phyloP scores from a whole-genome alignment of 2,888 invertebrate genomes.

The Torymus tubicola region DNA sequence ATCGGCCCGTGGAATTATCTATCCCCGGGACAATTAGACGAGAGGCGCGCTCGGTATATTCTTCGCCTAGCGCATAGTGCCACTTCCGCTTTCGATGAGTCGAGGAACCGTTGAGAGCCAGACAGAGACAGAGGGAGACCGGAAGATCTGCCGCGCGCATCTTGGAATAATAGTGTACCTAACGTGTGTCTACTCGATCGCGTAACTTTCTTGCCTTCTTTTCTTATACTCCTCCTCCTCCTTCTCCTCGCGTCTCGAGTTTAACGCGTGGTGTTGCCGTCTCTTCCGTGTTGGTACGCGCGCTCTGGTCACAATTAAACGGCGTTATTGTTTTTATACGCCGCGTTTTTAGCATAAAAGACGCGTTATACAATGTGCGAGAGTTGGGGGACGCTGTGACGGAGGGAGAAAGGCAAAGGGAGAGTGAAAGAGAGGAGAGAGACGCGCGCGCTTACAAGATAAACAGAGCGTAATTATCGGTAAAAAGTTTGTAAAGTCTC shows the following conservation, averaged over 20 bases:
- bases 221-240: too few species aligned
- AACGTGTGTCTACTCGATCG: too few species aligned
- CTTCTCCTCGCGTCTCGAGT: slow-evolving; percentile 3
- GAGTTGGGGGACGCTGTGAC: background rate
- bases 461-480: slow-evolving; percentile 54
- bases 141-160: background rate
- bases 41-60: slow-evolving; percentile 12
- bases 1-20: slow-evolving; percentile 64
- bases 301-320: background rate
- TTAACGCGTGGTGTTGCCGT: too few species aligned
- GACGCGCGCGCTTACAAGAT: slow-evolving; percentile 19
- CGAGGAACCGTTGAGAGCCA: background rate
- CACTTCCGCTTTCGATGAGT: slow-evolving; percentile 68
- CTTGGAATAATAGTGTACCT: too few species aligned
- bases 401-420: background rate
- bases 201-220: too few species aligned
- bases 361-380: slow-evolving; percentile 3
- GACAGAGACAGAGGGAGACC: background rate
- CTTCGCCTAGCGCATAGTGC: slow-evolving; percentile 67
- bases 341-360: slow-evolving; percentile 6
- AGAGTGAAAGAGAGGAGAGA: background rate
- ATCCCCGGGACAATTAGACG: slow-evolving; percentile 73
- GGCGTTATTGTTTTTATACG: slow-evolving; percentile 7
- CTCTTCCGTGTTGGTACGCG: too few species aligned
- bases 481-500: slow-evolving; percentile 59